Base-by-base conservation (phyloP, 2,888 invertebrate genomes). In the Trachelus tabidus region DNA sequence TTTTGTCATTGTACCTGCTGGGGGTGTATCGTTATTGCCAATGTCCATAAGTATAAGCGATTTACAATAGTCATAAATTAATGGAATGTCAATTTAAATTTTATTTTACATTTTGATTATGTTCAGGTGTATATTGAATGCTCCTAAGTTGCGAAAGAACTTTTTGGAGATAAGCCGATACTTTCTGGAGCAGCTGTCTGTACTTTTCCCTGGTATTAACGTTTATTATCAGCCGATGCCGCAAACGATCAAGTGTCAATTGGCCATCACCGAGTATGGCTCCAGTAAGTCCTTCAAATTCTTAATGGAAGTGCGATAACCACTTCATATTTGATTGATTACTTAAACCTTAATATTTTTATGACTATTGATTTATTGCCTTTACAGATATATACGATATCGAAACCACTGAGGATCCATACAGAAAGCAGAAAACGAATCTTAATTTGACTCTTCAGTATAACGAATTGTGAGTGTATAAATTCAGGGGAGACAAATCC, bases 91-190 rank as follows among this genome's bases (percentile, higher is more conserved):
- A 71, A 75, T 37, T 9, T 31, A 34, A 34, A 78, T 81, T 80
- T 80, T 83, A 78, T 83, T 87, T 90, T 56, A 1, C 9, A 56
- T 56, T 23, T 40, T 40, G 15, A 40, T 40, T 40, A 6, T 40
- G 2, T 90, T 35, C 92, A 96, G 96, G 90, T 94, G 96, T 83
- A 93, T 96, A 88, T 92, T 94, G 82, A 94, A 95, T 89, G 94
- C 95, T 4, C 96, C 96, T 0, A 94, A 94, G 88, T 93, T 96
- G 91, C 94, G 94, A 85, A 94, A 93, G 86, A 94, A 95, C 73
- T 83, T 95, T 34, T 92, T 93, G 87, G 93, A 94, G 85, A 86
- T 95, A 83, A 93, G 94, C 81, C 93, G 93, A 89, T 94, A 94
- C 83, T 92, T 95, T 73, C 90, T 95, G 85, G 93, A 94, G 40